Evolutionary conservation across 2,888 invertebrate species (phyloP).

Genomic region (Netelia melanura): DNA sequence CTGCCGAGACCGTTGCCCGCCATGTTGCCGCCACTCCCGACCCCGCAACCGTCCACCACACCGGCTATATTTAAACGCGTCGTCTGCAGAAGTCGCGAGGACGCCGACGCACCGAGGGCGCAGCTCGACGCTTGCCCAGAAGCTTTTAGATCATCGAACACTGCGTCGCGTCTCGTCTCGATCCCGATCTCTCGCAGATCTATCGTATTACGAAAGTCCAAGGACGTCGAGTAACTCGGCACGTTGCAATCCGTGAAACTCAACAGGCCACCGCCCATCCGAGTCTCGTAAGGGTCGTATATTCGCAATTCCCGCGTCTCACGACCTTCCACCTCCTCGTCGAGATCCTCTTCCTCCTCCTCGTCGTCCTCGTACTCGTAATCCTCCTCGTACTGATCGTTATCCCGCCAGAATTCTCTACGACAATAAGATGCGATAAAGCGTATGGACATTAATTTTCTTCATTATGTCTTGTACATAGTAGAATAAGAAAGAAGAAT

Average conservation of each 20-base stretch:
- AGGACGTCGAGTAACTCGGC: constrained; percentile 74
- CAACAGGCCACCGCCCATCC: constrained; percentile 69
- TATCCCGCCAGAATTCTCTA: constrained; percentile 74
- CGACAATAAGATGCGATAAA: constrained; percentile 14
- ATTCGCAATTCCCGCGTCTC: constrained; percentile 84
- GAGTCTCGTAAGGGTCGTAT: constrained; percentile 77
- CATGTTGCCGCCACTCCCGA: constrained; percentile 69
- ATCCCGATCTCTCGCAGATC: constrained; percentile 83
- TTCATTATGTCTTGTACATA: no score
- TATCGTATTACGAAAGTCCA: constrained; percentile 82
- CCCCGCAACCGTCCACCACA: constrained; percentile 71
- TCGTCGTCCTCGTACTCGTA: constrained; percentile 79
- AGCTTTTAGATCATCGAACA: constrained; percentile 77
- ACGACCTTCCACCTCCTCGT: constrained; percentile 44
- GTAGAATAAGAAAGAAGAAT: no score
- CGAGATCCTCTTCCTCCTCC: constrained; percentile 80
- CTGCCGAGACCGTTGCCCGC: constrained; percentile 60
- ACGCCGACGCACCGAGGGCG: constrained; percentile 72
- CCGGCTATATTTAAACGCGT: constrained; percentile 82
- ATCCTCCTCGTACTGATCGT: constrained; percentile 63
- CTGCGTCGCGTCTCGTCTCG: constrained; percentile 78
- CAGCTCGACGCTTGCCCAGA: constrained; percentile 74
- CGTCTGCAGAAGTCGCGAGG: constrained; percentile 77
- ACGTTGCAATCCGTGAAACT: constrained; percentile 81
- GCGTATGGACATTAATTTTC: no score